Base-by-base conservation (phyloP, 2,888 invertebrate genomes). In the Chrysomela aeneicollis region DNA sequence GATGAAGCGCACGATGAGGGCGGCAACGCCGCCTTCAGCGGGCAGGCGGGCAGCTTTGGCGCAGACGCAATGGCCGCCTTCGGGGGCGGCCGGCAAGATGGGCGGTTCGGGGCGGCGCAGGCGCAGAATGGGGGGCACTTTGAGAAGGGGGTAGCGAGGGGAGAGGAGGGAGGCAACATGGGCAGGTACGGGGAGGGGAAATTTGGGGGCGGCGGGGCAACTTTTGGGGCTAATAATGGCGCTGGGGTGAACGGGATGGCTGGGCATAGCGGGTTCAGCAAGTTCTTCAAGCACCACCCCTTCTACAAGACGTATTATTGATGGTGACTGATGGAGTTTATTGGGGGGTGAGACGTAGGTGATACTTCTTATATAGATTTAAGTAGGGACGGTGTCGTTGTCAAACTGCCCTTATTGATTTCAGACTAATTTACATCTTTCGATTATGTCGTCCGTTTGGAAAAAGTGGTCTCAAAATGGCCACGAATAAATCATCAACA, bases 1-100 rank as follows among this genome's bases (percentile, higher is more conserved):
- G 89, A 89, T 63, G 88, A 88, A 73, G 87, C 86, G 9, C 87
- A 88, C 71, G 88, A 89, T 73, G 88, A 88, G 76, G 88, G 86
- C 0, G 87, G 87, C 71, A 86, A 87, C 72, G 85, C 85, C 74
- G 77, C 86, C 37, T 85, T 84, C 67, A 86, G 86, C 4, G 87
- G 87, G 19, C 85, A 87, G 70, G 82, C 84, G 60, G 87, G 86
- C 1, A 82, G 85, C 0, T 88, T 86, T 71, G 88, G 87, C 0
- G 86, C 88, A 72, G 85, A 87, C 30, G 81, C 85, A n/a, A n/a
- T n/a, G n/a, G n/a, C n/a, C n/a, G 83, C 85, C 0, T 87, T 85
- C 81, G 87, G 88, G 76, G 71, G 88, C 0, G 87, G 85, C 42
- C 86, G 86, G 60, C 86, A 87, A 70, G 86, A 87, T 69, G 86